These are phyloP conservation scores for Monarcha castaneiventris DNA, from an alignment of 2,113 vertebrate genomes.

Conservation along the genomic window DNA sequence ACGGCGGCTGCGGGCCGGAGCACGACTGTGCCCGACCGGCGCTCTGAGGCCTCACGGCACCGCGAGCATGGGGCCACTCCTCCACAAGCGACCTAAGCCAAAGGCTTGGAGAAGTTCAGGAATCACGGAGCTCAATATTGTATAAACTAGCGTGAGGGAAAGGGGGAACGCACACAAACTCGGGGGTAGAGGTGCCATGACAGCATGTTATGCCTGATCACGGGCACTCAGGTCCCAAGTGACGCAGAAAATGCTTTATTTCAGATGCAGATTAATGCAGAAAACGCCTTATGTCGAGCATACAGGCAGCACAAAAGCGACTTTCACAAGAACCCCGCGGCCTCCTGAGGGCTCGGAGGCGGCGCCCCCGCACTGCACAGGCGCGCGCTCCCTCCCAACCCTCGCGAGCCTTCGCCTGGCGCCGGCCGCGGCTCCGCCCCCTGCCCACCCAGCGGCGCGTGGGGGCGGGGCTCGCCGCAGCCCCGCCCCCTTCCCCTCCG, in stretches of 20 bases:
- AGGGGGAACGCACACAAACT: neutral
- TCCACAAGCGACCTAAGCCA: fast-evolving
- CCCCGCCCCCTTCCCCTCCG: neutral
- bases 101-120: neutral
- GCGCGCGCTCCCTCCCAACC: neutral
- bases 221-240: neutral
- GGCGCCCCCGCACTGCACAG: fast-evolving
- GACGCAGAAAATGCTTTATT: fast-evolving
- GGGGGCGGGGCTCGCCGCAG: fast-evolving
- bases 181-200: neutral
- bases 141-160: fast-evolving
- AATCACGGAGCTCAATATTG: fast-evolving
- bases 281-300: fast-evolving
- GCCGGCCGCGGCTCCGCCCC: neutral
- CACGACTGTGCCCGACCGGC: fast-evolving
- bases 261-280: fast-evolving
- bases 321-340: fast-evolving
- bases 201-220: neutral
- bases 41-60: fast-evolving
- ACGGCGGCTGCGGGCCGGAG: fast-evolving
- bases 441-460: too few relatives aligned
- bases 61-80: fast-evolving
- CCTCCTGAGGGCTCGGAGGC: fast-evolving
- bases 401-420: neutral
- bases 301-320: fast-evolving